These are phyloP conservation scores for Numida meleagris DNA, from an alignment of 2,113 vertebrate genomes.

Conservation along the genomic window DNA sequence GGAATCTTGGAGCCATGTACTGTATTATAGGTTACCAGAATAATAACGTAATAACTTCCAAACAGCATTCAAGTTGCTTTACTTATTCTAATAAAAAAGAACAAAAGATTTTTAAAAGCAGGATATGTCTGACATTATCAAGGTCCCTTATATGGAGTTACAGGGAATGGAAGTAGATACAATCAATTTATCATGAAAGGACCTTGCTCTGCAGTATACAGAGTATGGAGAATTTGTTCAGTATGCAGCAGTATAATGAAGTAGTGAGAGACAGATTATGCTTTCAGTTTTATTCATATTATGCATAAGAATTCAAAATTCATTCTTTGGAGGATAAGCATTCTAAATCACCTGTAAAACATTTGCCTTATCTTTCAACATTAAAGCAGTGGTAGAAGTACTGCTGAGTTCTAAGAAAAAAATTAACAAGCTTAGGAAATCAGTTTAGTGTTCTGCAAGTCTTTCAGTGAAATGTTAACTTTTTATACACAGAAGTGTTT, in stretches of 20 bases:
- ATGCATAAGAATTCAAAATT: constrained; percentile 69
- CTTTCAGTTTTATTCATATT: constrained; percentile 70
- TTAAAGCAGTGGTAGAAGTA: constrained; percentile 58
- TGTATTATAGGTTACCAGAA: constrained; percentile 40
- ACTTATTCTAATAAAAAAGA: constrained; percentile 58
- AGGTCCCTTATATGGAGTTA: constrained; percentile 5
- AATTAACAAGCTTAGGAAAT: constrained; percentile 70
- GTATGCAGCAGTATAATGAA: constrained; percentile 52
- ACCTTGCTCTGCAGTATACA: background rate
- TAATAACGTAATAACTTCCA: constrained; percentile 30
- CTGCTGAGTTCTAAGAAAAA: constrained; percentile 50
- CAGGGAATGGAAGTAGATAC: constrained; percentile 33
- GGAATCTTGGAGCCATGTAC: constrained; percentile 32
- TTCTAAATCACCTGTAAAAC: constrained; percentile 68
- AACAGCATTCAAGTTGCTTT: constrained; percentile 43
- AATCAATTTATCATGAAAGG: constrained; percentile 62
- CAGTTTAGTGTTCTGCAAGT: constrained; percentile 50
- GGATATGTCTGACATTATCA: constrained; percentile 55
- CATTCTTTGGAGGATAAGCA: constrained; percentile 49
- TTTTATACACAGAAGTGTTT: constrained; percentile 62
- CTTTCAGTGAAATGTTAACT: constrained; percentile 71
- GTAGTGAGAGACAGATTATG: constrained; percentile 34
- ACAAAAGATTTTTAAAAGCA: constrained; percentile 67
- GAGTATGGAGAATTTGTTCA: constrained; percentile 18
- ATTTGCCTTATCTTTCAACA: constrained; percentile 58